These are phyloP conservation scores for Muscicapa adusta DNA, from an alignment of 2,113 vertebrate species.

Conservation along the genomic window DNA sequence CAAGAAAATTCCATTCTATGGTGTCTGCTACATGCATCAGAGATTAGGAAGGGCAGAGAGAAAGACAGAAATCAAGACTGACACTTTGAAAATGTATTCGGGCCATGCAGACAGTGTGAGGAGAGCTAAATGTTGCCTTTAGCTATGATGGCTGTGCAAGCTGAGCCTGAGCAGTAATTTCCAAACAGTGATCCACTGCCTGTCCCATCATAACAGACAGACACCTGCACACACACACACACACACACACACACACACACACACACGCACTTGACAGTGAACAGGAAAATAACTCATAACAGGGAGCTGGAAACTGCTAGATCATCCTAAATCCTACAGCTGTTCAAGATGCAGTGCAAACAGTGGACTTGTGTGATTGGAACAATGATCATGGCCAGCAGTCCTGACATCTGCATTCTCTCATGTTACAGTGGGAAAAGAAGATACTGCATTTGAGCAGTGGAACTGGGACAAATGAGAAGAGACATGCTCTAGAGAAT, in stretches of 20 bases:
- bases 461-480: neutral
- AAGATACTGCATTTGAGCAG: neutral
- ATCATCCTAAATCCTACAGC: neutral
- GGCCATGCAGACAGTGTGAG: neutral
- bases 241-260: fast-evolving
- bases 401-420: neutral
- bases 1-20: slow-evolving; percentile 17
- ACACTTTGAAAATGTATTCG: neutral
- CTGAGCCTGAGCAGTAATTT: neutral
- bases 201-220: neutral
- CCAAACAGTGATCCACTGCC: neutral
- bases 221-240: fast-evolving
- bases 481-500: neutral
- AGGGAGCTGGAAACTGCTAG: neutral
- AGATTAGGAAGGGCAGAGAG: neutral
- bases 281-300: neutral
- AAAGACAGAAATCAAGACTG: neutral
- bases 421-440: neutral
- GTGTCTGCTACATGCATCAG: neutral
- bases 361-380: neutral
- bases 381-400: neutral
- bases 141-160: neutral
- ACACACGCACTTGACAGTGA: neutral
- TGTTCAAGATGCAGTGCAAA: neutral
- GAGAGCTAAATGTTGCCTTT: neutral